Evolutionary conservation across 2,113 vertebrate genomes (phyloP).

Genomic region (Laticauda colubrina): DNA sequence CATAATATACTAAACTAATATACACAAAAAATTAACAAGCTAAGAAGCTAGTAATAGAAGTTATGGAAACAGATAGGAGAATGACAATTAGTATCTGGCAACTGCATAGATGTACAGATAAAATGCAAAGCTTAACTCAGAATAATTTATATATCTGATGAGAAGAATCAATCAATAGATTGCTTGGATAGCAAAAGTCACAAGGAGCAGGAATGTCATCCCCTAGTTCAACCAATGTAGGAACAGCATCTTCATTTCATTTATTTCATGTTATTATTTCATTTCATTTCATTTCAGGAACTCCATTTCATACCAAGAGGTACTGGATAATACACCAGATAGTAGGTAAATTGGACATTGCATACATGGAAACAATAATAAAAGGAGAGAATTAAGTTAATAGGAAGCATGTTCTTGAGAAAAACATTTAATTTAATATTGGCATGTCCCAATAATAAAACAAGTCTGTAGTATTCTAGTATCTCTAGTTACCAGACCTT

Average conservation of each 20-base stretch:
- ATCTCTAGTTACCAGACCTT: background rate
- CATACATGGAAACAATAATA: background rate
- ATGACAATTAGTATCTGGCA: background rate
- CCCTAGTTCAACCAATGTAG: background rate
- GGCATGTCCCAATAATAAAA: background rate
- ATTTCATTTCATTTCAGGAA: background rate
- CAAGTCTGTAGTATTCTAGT: background rate
- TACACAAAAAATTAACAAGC: background rate
- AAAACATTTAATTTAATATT: background rate
- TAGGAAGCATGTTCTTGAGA: background rate
- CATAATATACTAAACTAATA: background rate
- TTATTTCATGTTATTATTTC: background rate
- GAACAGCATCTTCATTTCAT: background rate
- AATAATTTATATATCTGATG: background rate
- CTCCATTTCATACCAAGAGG: background rate
- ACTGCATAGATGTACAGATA: background rate
- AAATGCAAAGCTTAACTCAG: background rate
- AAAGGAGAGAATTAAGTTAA: background rate
- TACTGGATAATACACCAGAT: background rate
- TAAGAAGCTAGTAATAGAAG: background rate
- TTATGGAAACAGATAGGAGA: background rate
- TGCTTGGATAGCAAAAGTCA: background rate
- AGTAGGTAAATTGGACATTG: background rate
- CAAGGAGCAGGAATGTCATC: background rate
- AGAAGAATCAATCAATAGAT: background rate